A percentile compares a stretch with the other conserved stretches of the same genome.
Conservation (phyloP, 2,113 vertebrate genomes). For the Gambusia holbrooki region DNA sequence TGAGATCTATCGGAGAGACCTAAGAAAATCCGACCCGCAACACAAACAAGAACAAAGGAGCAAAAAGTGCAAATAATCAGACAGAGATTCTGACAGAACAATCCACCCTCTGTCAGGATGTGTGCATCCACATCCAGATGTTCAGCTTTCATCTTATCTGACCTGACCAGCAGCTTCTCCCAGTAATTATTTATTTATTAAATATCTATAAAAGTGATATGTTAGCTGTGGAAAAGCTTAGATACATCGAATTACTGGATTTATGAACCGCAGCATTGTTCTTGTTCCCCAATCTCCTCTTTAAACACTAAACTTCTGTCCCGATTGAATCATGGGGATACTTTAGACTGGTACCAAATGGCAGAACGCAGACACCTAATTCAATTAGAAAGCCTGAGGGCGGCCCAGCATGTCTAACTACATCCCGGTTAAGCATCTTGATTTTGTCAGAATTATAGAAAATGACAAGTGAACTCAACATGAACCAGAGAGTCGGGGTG, state of each 20-base stretch:
- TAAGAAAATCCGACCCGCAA: too few relatives aligned
- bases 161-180: too few relatives aligned
- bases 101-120: too few relatives aligned
- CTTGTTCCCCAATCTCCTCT: constrained; percentile 35
- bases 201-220: constrained; percentile 10
- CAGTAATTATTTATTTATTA: too few relatives aligned
- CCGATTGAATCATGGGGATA: constrained; percentile 64
- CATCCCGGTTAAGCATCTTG: constrained; percentile 90
- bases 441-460: constrained; percentile 93
- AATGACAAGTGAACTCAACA: constrained; percentile 97
- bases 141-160: too few relatives aligned
- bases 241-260: constrained; percentile 34
- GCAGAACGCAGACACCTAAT: constrained; percentile 74
- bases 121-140: too few relatives aligned
- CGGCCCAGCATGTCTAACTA: constrained; percentile 78
- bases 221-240: constrained; percentile 4
- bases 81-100: too few relatives aligned
- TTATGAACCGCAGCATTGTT: constrained; percentile 31
- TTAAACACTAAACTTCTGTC: constrained; percentile 61
- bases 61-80: too few relatives aligned
- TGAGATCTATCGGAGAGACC: too few relatives aligned
- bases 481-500: constrained; percentile 91
- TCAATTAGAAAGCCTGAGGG: constrained; percentile 75
- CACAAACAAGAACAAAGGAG: too few relatives aligned
- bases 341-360: constrained; percentile 72